These are phyloP conservation scores for Streblospio benedicti DNA, from an alignment of 1,140 invertebrate genomes.

Conservation along the genomic window DNA sequence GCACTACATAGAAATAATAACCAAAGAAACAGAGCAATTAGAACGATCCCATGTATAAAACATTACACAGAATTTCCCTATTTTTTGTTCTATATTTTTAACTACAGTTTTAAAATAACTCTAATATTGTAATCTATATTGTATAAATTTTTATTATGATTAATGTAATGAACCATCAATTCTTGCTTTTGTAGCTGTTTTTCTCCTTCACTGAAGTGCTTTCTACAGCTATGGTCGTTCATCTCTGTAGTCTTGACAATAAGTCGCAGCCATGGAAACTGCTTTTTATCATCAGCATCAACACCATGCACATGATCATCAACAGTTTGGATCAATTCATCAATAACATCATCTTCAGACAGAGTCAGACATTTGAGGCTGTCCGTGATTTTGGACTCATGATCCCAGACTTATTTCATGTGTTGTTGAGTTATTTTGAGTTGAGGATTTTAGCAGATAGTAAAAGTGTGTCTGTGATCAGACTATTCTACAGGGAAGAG, in stretches of 20 bases:
- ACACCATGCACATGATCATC: slow-evolving; percentile 62
- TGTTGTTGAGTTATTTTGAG: slow-evolving; percentile 54
- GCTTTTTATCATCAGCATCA: slow-evolving; percentile 58
- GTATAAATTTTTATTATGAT: too few relatives aligned
- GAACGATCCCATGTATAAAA: too few relatives aligned
- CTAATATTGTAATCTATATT: too few relatives aligned
- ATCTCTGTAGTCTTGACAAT: slow-evolving; percentile 50
- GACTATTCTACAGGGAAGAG: slow-evolving; percentile 40
- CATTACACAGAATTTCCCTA: too few relatives aligned
- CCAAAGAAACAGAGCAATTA: too few relatives aligned
- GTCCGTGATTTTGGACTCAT: slow-evolving; percentile 65
- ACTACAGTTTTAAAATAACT: too few relatives aligned
- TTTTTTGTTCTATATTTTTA: too few relatives aligned
- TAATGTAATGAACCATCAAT: too few relatives aligned
- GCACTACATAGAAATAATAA: too few relatives aligned
- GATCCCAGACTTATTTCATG: slow-evolving; percentile 63
- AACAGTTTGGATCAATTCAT: slow-evolving; percentile 68
- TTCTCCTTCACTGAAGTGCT: slow-evolving; percentile 60
- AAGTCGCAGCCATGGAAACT: slow-evolving; percentile 56
- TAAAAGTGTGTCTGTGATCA: slow-evolving; percentile 23
- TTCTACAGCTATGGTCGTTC: slow-evolving; percentile 55
- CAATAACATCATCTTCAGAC: slow-evolving; percentile 59
- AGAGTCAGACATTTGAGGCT: slow-evolving; percentile 55
- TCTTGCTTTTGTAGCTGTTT: too few relatives aligned
- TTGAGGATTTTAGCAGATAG: slow-evolving; percentile 29